Base-by-base conservation (phyloP, 2,888 invertebrate species). In the Cyaniris semiargus region DNA sequence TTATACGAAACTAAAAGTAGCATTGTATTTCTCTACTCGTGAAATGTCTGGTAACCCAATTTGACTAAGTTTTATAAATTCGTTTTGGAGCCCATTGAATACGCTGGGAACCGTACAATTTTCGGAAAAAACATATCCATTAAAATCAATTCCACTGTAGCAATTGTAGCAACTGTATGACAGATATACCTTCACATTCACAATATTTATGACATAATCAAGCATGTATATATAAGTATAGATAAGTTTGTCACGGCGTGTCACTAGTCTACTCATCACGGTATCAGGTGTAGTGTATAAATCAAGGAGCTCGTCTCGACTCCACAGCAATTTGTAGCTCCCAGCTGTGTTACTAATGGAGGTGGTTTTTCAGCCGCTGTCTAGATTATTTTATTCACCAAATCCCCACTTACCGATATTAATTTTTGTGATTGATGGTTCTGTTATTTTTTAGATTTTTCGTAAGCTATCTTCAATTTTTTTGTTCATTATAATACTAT, bases 321-420 rank as follows among this genome's bases (percentile, higher is more conserved):
- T 82, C 79, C 53, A 76, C 70, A 76, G 82, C 84, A 84, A 89
- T 89, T 89, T 89, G 85, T 84, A 83, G 81, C 76, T 79, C 79
- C 79, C 90, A 91, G 89, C 90, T 90, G 90, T 80, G 84, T 77
- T 77, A 79, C 77, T 79, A 80, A 81, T 80, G 79, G 76, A 31
- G 38, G 76, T 77, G 75, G 74, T 80, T 81, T 79, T 82, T 80
- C 76, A 48, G 21, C 27, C 75, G 76, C n/a, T 34, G 4, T 38
- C 21, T 13, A 56, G 5, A 58, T 60, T 34, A 21, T 79, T 78
- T 78, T 79, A 75, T 60, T 60, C 70, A 66, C 76, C 48, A 34
- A 70, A 76, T 66, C 76, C 31, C 48, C 76, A 82, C 80, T 81
- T 79, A 81, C 81, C 81, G 78, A 81, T 79, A 79, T 79, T 76